These are phyloP conservation scores for Popillia japonica DNA, from an alignment of 1,140 invertebrate species.

Conservation along the genomic window DNA sequence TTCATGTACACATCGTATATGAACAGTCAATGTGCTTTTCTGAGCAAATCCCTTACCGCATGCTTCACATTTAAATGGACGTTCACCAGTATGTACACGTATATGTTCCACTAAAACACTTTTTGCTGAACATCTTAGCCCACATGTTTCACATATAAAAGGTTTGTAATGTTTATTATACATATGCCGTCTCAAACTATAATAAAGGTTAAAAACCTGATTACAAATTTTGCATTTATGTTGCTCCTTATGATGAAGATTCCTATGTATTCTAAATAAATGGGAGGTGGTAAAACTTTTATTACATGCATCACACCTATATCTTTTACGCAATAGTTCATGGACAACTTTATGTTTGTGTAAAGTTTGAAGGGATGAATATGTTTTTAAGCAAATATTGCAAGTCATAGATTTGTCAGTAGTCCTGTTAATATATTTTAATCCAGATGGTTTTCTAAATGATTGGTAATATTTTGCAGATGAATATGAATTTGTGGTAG, in stretches of 20 bases:
- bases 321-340: not conserved
- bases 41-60: conserved; percentile 22
- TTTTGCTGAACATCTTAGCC: not conserved
- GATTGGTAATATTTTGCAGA: too few relatives aligned
- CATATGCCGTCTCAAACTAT: too few relatives aligned
- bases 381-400: not conserved
- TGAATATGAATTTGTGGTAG: too few relatives aligned
- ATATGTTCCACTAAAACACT: conserved; percentile 27
- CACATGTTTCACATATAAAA: conserved; percentile 1
- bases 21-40: not conserved
- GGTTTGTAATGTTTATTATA: too few relatives aligned
- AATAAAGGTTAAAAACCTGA: too few relatives aligned
- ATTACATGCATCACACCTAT: not conserved
- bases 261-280: not conserved
- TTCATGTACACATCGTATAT: conserved; percentile 12
- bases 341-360: not conserved
- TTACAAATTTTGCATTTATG: too few relatives aligned
- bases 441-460: too few relatives aligned
- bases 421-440: too few relatives aligned
- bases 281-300: not conserved
- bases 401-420: not conserved
- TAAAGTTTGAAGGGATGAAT: not conserved
- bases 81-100: conserved; percentile 23
- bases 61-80: conserved; percentile 27
- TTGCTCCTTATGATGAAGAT: not conserved